These are phyloP conservation scores for Scylla paramamosain DNA, from an alignment of 1,140 invertebrate genomes.

Conservation along the genomic window DNA sequence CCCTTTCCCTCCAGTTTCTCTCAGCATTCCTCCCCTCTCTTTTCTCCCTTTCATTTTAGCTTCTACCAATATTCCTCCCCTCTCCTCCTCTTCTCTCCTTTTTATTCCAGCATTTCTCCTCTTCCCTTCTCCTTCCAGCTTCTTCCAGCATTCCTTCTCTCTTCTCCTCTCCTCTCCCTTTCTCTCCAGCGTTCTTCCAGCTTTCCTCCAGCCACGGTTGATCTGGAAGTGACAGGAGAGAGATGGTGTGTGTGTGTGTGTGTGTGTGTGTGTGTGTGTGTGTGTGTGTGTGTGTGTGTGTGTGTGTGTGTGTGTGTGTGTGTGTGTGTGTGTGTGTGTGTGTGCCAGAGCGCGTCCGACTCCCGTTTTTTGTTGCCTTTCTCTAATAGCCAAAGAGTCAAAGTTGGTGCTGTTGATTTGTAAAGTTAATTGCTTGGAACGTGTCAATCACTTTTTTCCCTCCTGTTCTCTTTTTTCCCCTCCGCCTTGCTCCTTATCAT, in stretches of 20 bases:
- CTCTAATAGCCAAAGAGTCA: neutral
- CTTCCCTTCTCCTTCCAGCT: neutral
- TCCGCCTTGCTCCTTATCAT: neutral
- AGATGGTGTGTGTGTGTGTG: too few species aligned
- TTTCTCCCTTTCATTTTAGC: neutral
- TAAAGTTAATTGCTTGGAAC: constrained; percentile 21
- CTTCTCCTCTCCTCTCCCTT: neutral
- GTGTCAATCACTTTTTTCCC: neutral
- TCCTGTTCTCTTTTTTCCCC: neutral
- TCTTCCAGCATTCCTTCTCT: neutral
- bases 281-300: constrained; percentile 41
- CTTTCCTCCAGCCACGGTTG: neutral
- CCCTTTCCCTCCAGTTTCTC: neutral
- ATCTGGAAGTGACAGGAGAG: too few species aligned
- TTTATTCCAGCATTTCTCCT: too few species aligned
- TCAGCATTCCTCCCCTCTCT: neutral
- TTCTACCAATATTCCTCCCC: neutral
- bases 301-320: constrained; percentile 44
- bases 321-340: constrained; percentile 49
- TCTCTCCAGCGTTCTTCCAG: neutral
- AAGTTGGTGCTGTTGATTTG: neutral
- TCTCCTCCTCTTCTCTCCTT: neutral
- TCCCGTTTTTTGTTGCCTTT: neutral
- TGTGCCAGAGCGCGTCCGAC: neutral
- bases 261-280: neutral